These are phyloP conservation scores for Cryptus armator DNA, from an alignment of 2,888 invertebrate genomes.

Conservation along the genomic window DNA sequence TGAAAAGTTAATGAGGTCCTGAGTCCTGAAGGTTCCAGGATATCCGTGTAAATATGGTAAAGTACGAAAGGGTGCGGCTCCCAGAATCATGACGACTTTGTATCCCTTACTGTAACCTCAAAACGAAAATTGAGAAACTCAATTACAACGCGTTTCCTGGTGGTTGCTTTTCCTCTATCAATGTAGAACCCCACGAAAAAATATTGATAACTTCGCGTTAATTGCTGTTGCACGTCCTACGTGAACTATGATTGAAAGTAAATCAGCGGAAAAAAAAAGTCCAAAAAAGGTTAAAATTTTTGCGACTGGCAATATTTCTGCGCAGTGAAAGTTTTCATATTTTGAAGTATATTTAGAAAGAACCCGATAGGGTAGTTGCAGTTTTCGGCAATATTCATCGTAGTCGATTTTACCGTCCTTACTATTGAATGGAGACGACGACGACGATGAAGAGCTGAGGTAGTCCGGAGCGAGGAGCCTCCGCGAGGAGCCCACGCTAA, in stretches of 20 bases:
- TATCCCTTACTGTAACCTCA: neutral
- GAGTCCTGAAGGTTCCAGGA: constrained; percentile 33
- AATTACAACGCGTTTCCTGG: neutral
- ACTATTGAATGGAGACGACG: constrained; percentile 62
- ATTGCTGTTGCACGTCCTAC: too few species aligned
- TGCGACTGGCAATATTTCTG: neutral
- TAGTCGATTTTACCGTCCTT: constrained; percentile 67
- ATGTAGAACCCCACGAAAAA: too few species aligned
- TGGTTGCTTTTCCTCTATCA: neutral
- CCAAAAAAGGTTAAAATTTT: too few species aligned
- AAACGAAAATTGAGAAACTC: neutral
- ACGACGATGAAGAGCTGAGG: constrained; percentile 56
- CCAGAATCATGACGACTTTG: constrained; percentile 13
- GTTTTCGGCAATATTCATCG: constrained; percentile 44
- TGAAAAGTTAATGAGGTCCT: constrained; percentile 67
- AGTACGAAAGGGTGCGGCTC: constrained; percentile 6
- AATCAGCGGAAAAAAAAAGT: too few species aligned
- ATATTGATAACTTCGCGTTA: too few species aligned
- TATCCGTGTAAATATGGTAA: neutral
- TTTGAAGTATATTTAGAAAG: constrained; percentile 53
- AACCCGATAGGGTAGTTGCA: constrained; percentile 26
- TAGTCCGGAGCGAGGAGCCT: constrained; percentile 50
- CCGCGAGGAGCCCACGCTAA: constrained; percentile 70
- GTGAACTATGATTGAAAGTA: too few species aligned
- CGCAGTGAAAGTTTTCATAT: neutral